phyloP scores from a whole-genome alignment of 2,113 vertebrate genomes.

The Zosterops japonicus region DNA sequence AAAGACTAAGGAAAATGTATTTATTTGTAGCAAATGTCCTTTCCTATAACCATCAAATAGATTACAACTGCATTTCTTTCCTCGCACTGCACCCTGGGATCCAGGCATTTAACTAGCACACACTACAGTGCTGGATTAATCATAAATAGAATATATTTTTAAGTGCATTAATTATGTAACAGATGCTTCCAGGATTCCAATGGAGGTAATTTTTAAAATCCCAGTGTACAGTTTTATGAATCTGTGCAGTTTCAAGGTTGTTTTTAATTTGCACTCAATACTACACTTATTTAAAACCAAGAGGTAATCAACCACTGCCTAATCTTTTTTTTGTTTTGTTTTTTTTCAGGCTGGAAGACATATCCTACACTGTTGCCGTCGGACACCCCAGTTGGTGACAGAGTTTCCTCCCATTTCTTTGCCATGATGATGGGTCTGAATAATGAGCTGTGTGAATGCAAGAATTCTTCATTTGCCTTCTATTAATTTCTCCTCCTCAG shows the following conservation, averaged over 20 bases:
- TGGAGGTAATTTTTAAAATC: constrained; percentile 64
- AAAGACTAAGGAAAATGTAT: constrained; percentile 53
- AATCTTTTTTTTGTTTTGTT: not conserved
- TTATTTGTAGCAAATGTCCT: constrained; percentile 62
- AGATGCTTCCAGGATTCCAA: constrained; percentile 67
- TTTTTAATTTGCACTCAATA: not conserved
- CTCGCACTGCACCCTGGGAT: constrained; percentile 56
- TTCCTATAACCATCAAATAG: constrained; percentile 41
- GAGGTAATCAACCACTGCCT: not conserved
- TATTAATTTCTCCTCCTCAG: not conserved
- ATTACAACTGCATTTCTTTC: constrained; percentile 17
- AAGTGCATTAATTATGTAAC: constrained; percentile 69
- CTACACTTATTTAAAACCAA: not conserved
- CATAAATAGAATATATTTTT: constrained; percentile 69
- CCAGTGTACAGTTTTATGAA: constrained; percentile 32
- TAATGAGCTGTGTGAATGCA: accelerated
- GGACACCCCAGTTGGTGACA: accelerated
- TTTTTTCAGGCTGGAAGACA: not conserved
- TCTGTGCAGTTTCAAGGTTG: constrained; percentile 43
- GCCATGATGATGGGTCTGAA: not conserved
- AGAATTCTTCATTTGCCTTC: not conserved
- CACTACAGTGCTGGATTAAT: constrained; percentile 52
- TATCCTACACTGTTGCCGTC: accelerated
- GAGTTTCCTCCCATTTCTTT: not conserved
- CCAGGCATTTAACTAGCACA: constrained; percentile 62